Evolutionary conservation across 2,797 vertebrate genomes (phyloP).

Genomic region (Sardinella longiceps): DNA sequence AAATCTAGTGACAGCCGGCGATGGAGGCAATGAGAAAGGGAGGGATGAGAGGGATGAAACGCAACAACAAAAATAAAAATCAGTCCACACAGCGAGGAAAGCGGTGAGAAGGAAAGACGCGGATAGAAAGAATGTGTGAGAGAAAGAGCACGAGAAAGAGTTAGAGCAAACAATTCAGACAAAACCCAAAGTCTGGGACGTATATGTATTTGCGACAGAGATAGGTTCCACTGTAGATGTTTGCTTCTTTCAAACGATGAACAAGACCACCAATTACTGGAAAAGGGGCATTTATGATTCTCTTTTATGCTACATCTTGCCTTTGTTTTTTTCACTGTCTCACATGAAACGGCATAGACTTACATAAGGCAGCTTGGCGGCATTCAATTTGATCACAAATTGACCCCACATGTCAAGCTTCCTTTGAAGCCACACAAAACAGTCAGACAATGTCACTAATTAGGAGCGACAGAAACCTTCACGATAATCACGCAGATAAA

Average conservation of each 20-base stretch:
- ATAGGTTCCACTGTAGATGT: neutral
- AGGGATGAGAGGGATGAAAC: conserved; percentile 28
- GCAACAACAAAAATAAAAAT: conserved; percentile 27
- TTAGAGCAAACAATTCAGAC: conserved; percentile 32
- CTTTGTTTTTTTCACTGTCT: neutral
- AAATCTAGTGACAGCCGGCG: conserved; percentile 65
- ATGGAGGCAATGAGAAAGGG: conserved; percentile 27
- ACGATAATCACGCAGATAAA: neutral
- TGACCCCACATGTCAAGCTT: conserved; percentile 17
- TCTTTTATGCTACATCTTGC: neutral
- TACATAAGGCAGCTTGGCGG: neutral
- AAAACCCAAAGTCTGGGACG: conserved; percentile 32
- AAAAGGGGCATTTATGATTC: conserved; percentile 5
- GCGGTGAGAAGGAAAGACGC: neutral
- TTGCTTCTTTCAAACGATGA: conserved; percentile 11
- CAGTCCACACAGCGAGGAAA: neutral
- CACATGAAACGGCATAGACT: neutral
- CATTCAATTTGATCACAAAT: conserved; percentile 12
- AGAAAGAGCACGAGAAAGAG: conserved; percentile 54
- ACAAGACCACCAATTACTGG: conserved; percentile 24
- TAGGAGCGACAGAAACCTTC: neutral
- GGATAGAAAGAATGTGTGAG: conserved; percentile 17
- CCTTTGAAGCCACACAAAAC: conserved; percentile 21
- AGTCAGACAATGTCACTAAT: conserved; percentile 8
- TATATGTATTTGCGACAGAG: neutral